Percentiles rank a stretch among this genome's conserved stretches.
Conservation (phyloP, 2,113 vertebrate species). For the Echinops telfairi region DNA sequence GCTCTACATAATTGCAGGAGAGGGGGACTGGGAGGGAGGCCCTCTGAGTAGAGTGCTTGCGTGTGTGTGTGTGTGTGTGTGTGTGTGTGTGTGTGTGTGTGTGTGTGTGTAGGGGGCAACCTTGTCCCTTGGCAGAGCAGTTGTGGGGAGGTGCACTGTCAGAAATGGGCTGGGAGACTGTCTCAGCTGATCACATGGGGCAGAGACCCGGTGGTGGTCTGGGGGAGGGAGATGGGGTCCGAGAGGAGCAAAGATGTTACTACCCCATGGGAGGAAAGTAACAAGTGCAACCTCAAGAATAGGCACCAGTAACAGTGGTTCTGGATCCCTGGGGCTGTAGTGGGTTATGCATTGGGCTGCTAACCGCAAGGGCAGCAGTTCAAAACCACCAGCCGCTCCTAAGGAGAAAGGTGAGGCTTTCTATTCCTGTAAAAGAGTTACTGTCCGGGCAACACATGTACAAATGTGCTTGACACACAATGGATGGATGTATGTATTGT, state of each 20-base stretch:
- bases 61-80: too few species aligned
- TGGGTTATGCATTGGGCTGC: too few species aligned
- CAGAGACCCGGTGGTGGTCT: background rate
- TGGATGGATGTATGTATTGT: too few species aligned
- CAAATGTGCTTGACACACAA: too few species aligned
- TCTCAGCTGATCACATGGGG: background rate
- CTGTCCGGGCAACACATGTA: too few species aligned
- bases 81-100: background rate
- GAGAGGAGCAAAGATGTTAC: background rate
- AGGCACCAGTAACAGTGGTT: background rate
- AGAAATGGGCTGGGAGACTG: background rate
- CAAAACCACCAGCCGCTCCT: too few species aligned
- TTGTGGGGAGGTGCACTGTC: background rate
- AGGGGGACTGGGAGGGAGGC: constrained; percentile 30
- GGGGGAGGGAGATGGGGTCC: background rate
- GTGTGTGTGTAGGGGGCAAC: too few species aligned
- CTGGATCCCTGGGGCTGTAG: too few species aligned
- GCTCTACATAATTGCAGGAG: constrained; percentile 84
- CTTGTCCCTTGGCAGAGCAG: background rate
- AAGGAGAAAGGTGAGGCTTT: too few species aligned
- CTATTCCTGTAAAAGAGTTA: too few species aligned
- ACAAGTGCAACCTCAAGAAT: background rate
- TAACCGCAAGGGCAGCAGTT: too few species aligned
- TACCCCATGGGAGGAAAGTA: background rate
- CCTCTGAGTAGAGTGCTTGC: background rate